Evolutionary conservation across 2,113 vertebrate genomes (phyloP).

Genomic region (Cheirogaleus medius): DNA sequence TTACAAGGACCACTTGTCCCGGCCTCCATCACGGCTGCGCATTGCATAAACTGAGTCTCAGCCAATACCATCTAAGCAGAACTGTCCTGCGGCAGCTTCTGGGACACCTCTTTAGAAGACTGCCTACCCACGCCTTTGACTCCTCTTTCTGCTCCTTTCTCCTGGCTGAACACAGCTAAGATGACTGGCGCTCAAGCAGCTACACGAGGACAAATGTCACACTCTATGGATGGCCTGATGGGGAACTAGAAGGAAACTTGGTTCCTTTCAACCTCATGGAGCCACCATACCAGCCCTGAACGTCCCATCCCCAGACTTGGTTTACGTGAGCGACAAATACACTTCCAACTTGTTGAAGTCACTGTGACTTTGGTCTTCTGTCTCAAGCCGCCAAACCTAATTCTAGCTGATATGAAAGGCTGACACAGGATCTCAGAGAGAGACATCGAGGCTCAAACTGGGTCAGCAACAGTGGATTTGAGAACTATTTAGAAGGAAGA

Average conservation of each 20-base stretch:
- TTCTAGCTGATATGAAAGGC: not conserved
- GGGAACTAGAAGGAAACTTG: not conserved
- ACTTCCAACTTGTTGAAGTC: not conserved
- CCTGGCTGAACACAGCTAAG: not conserved
- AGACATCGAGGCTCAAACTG: not conserved
- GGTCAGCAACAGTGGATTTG: not conserved
- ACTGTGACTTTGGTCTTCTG: not conserved
- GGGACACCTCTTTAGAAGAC: not conserved
- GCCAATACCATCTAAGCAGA: not conserved
- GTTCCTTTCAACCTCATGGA: not conserved
- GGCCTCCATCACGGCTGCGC: not conserved
- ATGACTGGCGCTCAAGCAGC: not conserved
- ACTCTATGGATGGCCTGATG: not conserved
- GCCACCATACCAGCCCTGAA: not conserved
- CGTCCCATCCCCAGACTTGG: not conserved
- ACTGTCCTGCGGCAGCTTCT: not conserved
- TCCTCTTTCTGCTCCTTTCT: not conserved
- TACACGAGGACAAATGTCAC: not conserved
- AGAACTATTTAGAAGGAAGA: not conserved
- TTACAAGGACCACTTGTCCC: not conserved
- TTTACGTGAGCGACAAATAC: not conserved
- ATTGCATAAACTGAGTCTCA: not conserved
- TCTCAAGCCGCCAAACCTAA: not conserved
- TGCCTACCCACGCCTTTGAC: not conserved
- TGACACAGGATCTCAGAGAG: not conserved